Evolutionary conservation across 2,797 vertebrate species (phyloP), one percentile per base, ranked within the genome.

Genomic region (Tapera naevia): DNA sequence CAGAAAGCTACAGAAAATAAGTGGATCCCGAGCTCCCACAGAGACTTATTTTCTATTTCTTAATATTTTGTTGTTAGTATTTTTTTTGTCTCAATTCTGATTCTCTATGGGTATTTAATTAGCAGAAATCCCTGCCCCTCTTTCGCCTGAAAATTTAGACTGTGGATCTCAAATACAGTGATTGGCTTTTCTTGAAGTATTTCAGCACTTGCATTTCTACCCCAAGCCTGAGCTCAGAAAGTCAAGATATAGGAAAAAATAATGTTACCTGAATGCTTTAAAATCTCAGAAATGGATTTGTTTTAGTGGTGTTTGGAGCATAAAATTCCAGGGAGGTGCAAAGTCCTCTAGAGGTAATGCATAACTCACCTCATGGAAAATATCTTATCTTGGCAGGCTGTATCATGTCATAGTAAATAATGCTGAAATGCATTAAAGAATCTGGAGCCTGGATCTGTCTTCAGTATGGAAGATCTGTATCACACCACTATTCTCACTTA

Each of bases 341-440:
- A 84, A 96, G 80, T 91, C 78, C 61, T 95, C 74, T 82, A 61
- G 37, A 90, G 50, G 74, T 89, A 87, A 69, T 16, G 13, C 65
- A 56, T 84, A 61, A 88, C 71, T 97, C 45, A 85, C 46, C 74
- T 93, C 83, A 76, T n/a, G 54, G 83, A 82, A 94, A 80, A 80
- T 76, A 88, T 41, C 80, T 91, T 78, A 81, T 86, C 83, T 85
- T 93, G 83, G 72, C 89, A 93, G 67, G 78, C 48, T 94, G 78
- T 92, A 67, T 93, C 92, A 86, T 84, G 92, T 88, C 86, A 87
- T 54, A 88, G 71, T 74, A 93, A 94, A 94, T 82, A 94, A 85
- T 30, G 64, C n/a, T 15, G 27, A 93, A 92, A 86, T 17, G 41
- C 43, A 75, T 89, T 89, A 76, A 94, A 85, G 78, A 82, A 80